A percentile compares a stretch with the other conserved stretches of the same genome.
Conservation (phyloP, 2,888 invertebrate genomes). For the Byasa hedistus region DNA sequence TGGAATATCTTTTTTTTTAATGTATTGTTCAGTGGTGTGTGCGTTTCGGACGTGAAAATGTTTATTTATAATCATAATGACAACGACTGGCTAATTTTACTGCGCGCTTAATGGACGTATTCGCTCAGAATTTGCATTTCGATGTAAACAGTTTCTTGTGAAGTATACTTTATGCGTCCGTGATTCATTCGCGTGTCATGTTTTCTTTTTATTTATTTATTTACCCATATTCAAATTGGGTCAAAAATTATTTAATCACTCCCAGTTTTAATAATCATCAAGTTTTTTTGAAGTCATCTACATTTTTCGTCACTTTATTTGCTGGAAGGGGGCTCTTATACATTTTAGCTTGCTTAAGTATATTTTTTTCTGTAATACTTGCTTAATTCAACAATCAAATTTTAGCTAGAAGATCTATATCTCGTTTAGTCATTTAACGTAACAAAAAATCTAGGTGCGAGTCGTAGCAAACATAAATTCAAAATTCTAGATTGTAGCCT, state of each 20-base stretch:
- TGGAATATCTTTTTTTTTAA: not conserved
- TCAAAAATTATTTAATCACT: not conserved
- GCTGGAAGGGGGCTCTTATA: too few species aligned
- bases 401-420: too few species aligned
- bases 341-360: too few species aligned
- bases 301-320: too few species aligned
- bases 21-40: constrained; percentile 1
- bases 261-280: too few species aligned
- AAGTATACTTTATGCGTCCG: not conserved
- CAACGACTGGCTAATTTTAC: constrained; percentile 25
- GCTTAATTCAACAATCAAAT: too few species aligned
- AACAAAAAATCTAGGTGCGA: too few species aligned
- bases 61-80: constrained; percentile 29
- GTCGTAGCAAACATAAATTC: too few species aligned
- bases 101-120: constrained; percentile 20
- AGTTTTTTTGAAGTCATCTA: too few species aligned
- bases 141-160: constrained; percentile 4
- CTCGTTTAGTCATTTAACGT: too few species aligned
- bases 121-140: constrained; percentile 13
- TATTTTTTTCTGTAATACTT: too few species aligned
- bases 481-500: too few species aligned
- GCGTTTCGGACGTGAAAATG: constrained; percentile 18
- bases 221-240: not conserved
- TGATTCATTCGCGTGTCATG: not conserved
- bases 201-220: not conserved